A percentile compares a stretch with the other conserved stretches of the same genome.
Evolutionary conservation across 2,113 vertebrate genomes (phyloP).

Genomic region (Castor canadensis): DNA sequence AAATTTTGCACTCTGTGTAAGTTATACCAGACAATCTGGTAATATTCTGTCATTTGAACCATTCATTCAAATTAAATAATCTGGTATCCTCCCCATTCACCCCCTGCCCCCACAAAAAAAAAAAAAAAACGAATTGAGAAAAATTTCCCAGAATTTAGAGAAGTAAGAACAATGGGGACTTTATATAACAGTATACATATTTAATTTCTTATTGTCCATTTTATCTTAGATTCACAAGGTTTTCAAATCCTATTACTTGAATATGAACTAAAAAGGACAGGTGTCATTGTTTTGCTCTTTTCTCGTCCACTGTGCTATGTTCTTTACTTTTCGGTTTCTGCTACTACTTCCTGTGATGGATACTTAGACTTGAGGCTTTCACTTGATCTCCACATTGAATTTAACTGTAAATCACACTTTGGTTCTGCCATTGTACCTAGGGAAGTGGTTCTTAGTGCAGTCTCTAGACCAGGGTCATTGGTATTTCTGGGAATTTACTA

Average conservation of each 20-base stretch:
- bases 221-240: not conserved
- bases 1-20: not conserved
- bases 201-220: not conserved
- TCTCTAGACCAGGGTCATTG: not conserved
- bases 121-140: too few relatives aligned
- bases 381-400: not conserved
- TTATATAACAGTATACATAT: too few relatives aligned
- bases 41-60: not conserved
- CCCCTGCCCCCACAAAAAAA: too few relatives aligned
- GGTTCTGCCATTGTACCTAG: not conserved
- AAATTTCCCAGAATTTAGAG: not conserved
- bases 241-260: constrained; percentile 1
- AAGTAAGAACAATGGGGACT: not conserved
- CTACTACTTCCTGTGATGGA: not conserved
- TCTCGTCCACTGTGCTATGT: not conserved
- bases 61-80: not conserved
- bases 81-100: not conserved
- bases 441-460: not conserved
- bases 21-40: not conserved
- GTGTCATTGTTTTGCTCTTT: not conserved
- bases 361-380: not conserved
- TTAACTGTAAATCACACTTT: not conserved
- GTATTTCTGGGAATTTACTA: not conserved
- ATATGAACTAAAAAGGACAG: not conserved
- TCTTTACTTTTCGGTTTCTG: not conserved